These are phyloP conservation scores for Pemphigus obesinymphae DNA, from an alignment of 1,140 invertebrate species.

Conservation along the genomic window DNA sequence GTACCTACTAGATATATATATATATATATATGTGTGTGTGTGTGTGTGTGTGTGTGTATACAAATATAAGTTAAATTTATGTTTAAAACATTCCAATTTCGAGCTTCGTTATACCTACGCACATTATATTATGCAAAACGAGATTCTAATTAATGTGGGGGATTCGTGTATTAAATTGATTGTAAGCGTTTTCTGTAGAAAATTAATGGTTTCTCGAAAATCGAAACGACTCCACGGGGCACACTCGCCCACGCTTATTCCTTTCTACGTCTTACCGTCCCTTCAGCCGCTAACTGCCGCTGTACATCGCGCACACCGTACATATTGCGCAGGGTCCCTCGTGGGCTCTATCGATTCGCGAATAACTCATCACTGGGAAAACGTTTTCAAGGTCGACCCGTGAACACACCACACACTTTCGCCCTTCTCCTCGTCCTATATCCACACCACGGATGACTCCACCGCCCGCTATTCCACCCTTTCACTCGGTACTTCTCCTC, in stretches of 20 bases:
- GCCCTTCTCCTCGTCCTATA: background rate
- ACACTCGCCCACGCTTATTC: no score
- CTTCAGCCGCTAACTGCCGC: background rate
- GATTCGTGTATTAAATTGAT: no score
- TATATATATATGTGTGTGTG: no score
- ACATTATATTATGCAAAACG: no score
- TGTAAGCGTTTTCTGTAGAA: no score
- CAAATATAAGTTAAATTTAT: no score
- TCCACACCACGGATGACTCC: no score
- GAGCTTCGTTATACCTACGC: no score
- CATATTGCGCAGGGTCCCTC: background rate
- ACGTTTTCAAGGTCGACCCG: slow-evolving; percentile 28
- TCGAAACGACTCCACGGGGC: background rate
- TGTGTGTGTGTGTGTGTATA: no score
- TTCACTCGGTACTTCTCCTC: background rate
- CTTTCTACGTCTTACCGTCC: background rate
- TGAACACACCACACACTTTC: background rate
- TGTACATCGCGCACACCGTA: background rate
- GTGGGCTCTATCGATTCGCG: slow-evolving; percentile 27
- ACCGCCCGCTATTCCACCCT: background rate
- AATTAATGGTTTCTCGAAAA: background rate
- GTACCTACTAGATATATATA: no score
- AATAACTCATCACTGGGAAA: slow-evolving; percentile 19
- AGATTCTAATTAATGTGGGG: no score
- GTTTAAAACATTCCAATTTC: no score